phyloP scores from a whole-genome alignment of 2,113 vertebrate species.

The Ellobius talpinus region DNA sequence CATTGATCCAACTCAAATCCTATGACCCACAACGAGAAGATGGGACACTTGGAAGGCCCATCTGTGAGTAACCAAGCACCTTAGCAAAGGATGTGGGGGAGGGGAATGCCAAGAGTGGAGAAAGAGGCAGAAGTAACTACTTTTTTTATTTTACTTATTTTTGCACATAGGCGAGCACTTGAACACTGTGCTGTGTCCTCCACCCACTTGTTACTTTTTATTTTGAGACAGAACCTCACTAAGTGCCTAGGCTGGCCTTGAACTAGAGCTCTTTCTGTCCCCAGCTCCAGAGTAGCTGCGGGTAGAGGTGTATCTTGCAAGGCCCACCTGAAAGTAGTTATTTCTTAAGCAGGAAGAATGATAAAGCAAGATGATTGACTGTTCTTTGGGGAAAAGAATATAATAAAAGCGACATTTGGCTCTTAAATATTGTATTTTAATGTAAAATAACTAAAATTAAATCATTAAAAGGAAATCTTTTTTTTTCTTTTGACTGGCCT shows the following conservation, averaged over 20 bases:
- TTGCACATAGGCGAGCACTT: not conserved
- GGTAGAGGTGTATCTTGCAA: not conserved
- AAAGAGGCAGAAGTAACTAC: not conserved
- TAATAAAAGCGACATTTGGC: not conserved
- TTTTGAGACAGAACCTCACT: not conserved
- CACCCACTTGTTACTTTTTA: not conserved
- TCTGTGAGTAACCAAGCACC: not conserved
- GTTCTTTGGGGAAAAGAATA: not conserved
- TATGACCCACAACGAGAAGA: not conserved
- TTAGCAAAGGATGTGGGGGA: not conserved
- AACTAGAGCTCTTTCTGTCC: not conserved
- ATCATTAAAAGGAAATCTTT: not conserved
- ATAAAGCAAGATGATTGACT: not conserved
- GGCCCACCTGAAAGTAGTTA: not conserved
- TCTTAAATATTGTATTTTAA: constrained; percentile 29
- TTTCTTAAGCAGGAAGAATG: not conserved
- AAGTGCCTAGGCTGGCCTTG: not conserved
- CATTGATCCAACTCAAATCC: not conserved
- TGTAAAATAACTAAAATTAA: constrained; percentile 5
- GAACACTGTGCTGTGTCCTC: not conserved
- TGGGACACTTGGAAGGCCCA: not conserved
- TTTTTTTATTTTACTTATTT: not conserved
- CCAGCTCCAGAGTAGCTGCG: not conserved
- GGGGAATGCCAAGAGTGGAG: not conserved
- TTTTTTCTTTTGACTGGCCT: not conserved